Percentiles rank a stretch among this genome's conserved stretches.
phyloP scores from a whole-genome alignment of 2,797 vertebrate species.

The Smutsia gigantea region DNA sequence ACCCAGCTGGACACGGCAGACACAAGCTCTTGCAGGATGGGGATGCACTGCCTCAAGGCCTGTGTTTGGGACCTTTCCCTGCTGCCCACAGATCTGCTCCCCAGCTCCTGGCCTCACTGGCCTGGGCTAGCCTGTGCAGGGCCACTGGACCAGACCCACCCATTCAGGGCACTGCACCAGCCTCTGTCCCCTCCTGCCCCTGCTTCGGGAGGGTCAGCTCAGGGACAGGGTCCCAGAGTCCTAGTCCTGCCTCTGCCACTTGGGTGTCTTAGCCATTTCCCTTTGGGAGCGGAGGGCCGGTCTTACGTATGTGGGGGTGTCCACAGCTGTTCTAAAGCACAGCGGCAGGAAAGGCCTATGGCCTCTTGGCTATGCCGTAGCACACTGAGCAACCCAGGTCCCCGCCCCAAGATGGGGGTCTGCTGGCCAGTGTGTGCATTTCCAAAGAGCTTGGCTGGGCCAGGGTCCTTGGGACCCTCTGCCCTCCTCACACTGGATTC shows the following conservation, averaged over 20 bases:
- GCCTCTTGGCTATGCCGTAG: neutral
- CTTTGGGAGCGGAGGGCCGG: rapidly evolving
- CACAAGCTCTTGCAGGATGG: rapidly evolving
- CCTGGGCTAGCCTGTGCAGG: neutral
- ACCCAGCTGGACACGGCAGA: neutral
- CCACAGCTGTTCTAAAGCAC: too few relatives aligned
- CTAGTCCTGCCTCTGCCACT: neutral
- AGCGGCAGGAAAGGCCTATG: neutral
- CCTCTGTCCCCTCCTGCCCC: neutral
- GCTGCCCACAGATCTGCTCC: neutral
- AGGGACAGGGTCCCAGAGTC: too few relatives aligned
- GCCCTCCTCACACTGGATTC: neutral
- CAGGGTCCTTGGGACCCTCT: rapidly evolving
- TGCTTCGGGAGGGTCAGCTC: neutral
- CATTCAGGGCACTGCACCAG: neutral
- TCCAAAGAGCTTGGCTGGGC: neutral
- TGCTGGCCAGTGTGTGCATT: neutral
- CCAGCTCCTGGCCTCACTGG: neutral
- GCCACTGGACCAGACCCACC: neutral
- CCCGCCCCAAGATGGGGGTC: rapidly evolving
- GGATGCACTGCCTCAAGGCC: neutral
- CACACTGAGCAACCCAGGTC: neutral
- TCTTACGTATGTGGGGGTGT: neutral
- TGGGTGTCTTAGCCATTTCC: neutral
- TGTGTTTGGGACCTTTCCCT: neutral